Evolutionary conservation across 2,888 invertebrate species (phyloP), one percentile per base, ranked within the genome.

Genomic region (Sacculina carcini): DNA sequence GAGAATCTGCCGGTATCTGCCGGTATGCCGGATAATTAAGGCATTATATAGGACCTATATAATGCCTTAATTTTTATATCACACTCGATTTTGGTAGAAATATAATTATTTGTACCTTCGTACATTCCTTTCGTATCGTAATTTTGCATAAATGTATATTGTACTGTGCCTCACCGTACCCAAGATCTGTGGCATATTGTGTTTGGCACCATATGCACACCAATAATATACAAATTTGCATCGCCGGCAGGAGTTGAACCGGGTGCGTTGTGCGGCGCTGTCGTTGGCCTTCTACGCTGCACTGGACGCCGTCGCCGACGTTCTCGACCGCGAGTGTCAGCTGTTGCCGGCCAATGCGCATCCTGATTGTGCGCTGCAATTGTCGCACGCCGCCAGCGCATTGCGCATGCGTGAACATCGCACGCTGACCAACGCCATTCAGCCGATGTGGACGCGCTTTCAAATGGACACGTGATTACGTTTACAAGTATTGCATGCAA

Each of bases 201-300:
- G n/a, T n/a, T n/a, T n/a, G n/a, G n/a, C n/a, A n/a, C n/a, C n/a
- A n/a, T n/a, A n/a, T n/a, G n/a, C n/a, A n/a, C n/a, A n/a, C n/a
- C n/a, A n/a, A n/a, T n/a, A n/a, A 26, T 34, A 14, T 51, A 16
- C 12, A 21, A 14, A 21, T 19, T 16, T 47, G 46, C 48, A 31
- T 56, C 59, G 56, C 55, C 61, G 61, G 1, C 62, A 85, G 84
- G 94, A 94, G 68, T 67, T 94, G 50, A 94, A 92, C 67, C 73
- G 90, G 46, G 73, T 94, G 29, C 71, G 89, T 7, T 75, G 84
- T 57, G 89, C 89, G 24, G 92, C 92, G 0, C 73, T 92, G 50
- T 80, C 87, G 0, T 75, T 90, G 56, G 92, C 92, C 0, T 94
- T 92, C 66, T 72, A 81, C 1, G 87, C 89, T 59, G 69, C 92